Evolutionary conservation across 2,113 vertebrate genomes (phyloP), one percentile per base, ranked within the genome.

Genomic region (Lophotis ruficrista): DNA sequence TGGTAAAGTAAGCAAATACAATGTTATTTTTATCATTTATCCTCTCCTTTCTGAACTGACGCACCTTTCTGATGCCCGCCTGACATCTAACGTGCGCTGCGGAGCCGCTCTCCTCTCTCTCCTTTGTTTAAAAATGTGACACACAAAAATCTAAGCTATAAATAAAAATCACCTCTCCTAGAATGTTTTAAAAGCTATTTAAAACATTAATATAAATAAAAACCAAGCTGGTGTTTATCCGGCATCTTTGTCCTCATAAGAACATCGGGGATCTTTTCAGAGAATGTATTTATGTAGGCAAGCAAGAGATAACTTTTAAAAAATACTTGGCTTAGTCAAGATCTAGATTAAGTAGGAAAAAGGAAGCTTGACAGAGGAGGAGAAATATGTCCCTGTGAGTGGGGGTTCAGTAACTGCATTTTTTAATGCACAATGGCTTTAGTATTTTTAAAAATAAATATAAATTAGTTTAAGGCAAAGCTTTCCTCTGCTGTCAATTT

Each of bases 91-190:
- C 4, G 30, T 19, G 47, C 79, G 1, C 50, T 24, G 62, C 70
- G 33, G 54, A 83, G 54, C 61, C 56, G 27, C 1, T 9, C 80
- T 57, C 41, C 38, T n/a, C 37, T 82, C 37, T 79, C 33, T 31
- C 45, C n/a, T 89, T 95, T 96, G 93, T 94, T 97, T 94, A 94
- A 96, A 96, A 96, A 96, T 35, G 73, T 95, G 94, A 79, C 94
- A 92, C 78, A 93, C 69, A 96, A 97, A 91, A 96, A 96, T 95
- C 89, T 53, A 27, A 90, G 85, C 75, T 50, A 91, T 93, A 96
- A 95, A 96, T 93, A 94, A 94, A 87, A 89, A 82, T 69, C 45
- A 33, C 78, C 57, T 72, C 70, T 89, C 72, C 61, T 64, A 24
- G 61, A 76, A 65, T 72, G 81, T 60, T 95, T 95, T 93, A 95